A percentile compares a stretch with the other conserved stretches of the same genome.
phyloP scores from a whole-genome alignment of 2,797 vertebrate genomes.

The Hoplostethus atlanticus region DNA sequence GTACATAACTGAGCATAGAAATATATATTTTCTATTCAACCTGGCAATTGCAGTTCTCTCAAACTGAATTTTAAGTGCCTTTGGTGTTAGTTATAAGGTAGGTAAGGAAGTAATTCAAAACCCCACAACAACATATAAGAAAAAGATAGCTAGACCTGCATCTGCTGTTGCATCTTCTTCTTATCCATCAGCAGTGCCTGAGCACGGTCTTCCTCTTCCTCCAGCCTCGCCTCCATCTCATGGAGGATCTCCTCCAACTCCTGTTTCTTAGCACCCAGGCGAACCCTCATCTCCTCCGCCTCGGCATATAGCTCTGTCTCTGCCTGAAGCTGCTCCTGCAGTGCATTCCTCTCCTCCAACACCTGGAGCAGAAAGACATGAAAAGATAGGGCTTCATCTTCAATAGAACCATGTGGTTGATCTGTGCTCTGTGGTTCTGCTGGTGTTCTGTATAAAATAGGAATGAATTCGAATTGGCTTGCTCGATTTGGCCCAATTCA shows the following conservation, averaged over 20 bases:
- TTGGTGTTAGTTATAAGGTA: too few relatives aligned
- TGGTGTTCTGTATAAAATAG: neutral
- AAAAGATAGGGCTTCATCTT: neutral
- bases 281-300: constrained; percentile 96
- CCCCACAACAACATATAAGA: neutral
- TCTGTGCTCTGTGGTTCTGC: neutral
- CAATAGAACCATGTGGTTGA: neutral
- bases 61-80: too few relatives aligned
- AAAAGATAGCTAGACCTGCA: constrained; percentile 86
- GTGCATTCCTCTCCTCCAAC: constrained; percentile 90
- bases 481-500: neutral
- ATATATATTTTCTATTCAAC: neutral
- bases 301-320: constrained; percentile 96
- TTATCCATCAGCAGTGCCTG: constrained; percentile 91
- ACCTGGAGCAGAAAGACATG: constrained; percentile 74
- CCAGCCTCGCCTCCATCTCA: constrained; percentile 96
- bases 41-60: too few relatives aligned
- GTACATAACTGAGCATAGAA: neutral
- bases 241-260: constrained; percentile 97
- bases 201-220: constrained; percentile 94
- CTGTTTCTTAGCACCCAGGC: constrained; percentile 93
- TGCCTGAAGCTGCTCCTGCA: constrained; percentile 96
- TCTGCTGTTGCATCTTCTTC: constrained; percentile 97
- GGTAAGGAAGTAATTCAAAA: too few relatives aligned
- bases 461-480: neutral